A percentile compares a stretch with the other conserved stretches of the same genome.
Evolutionary conservation across 2,888 invertebrate genomes (phyloP).

Genomic region (Microchrysa polita): DNA sequence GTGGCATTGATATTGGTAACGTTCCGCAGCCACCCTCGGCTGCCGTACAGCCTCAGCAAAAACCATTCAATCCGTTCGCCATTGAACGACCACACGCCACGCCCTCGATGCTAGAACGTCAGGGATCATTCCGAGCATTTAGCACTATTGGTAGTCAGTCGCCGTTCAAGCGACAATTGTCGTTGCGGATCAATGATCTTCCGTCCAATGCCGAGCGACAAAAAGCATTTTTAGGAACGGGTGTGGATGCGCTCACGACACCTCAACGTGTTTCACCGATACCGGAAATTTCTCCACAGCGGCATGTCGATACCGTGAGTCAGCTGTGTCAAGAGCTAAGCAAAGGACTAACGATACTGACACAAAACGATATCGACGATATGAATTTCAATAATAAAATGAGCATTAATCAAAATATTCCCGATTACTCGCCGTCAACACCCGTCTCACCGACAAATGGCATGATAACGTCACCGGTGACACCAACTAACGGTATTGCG

Average conservation of each 20-base stretch:
- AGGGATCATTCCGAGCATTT: constrained; percentile 94
- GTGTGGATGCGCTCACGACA: constrained; percentile 55
- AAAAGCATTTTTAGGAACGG: constrained; percentile 63
- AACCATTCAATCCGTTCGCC: constrained; percentile 87
- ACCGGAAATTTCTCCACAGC: constrained; percentile 76
- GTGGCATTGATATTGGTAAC: constrained; percentile 51
- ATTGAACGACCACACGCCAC: constrained; percentile 97
- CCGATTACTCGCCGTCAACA: constrained; percentile 52
- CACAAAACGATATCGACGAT: constrained; percentile 68
- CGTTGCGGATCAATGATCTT: constrained; percentile 91
- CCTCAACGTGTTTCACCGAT: constrained; percentile 75
- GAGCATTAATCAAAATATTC: constrained; percentile 68
- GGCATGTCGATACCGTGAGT: constrained; percentile 70
- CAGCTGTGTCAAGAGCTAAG: constrained; percentile 82
- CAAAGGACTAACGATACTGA: constrained; percentile 73
- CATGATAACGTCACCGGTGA: constrained; percentile 33
- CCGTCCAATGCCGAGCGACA: constrained; percentile 92
- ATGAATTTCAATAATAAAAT: constrained; percentile 69
- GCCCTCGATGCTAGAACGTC: constrained; percentile 90
- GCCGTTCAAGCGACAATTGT: constrained; percentile 96
- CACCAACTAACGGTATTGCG: constrained; percentile 50
- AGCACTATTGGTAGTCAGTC: constrained; percentile 80
- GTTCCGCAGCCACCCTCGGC: constrained; percentile 56
- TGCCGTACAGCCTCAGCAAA: constrained; percentile 66
- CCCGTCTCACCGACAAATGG: constrained; percentile 37